Base-by-base conservation (phyloP, 2,797 vertebrate species). In the Etheostoma perlongum region DNA sequence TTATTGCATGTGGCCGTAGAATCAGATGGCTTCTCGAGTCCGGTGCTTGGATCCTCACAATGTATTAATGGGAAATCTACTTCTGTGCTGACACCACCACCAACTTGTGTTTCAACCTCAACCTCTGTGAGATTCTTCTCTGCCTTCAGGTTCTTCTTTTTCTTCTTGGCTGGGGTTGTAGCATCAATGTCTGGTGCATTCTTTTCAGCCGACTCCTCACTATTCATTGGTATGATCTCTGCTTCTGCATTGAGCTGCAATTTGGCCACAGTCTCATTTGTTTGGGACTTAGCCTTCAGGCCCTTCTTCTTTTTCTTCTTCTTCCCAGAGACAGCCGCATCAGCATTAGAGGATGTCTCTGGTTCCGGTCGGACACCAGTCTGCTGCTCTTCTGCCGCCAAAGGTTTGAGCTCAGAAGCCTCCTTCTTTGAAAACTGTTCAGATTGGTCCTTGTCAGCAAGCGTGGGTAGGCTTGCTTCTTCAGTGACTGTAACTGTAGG, bases 231-330 rank as follows among this genome's bases (percentile, higher is more conserved):
- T n/a, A 4, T 19, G 58, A 42, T 25, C 27, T 71, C 71, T 6
- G 16, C 33, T 15, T 67, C 48, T 11, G 54, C 13, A 3, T 18
- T 42, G 12, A 30, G 23, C 40, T 59, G 52, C 0, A 9, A 21
- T 18, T 62, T 51, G 18, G 4, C 14, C 18, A 11, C 19, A 5
- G 2, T 49, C 13, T 6, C 51, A 1, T 49, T n/a, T 0, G 33
- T 52, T 30, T 58, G 52, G 6, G 16, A 16, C 18, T 49, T 25
- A 0, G 13, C 21, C 30, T 64, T 78, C 18, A 4, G 48, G 15
- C 8, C 44, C 12, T 58, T 69, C 44, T 53, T 68, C 3, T 60
- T 86, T 6, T 57, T 74, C n/a, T 67, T 78, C 21, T 59, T 89
- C 59, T 69, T 85, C 10, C 19, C 55, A 13, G 42, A 48, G 7